These are phyloP conservation scores for Coptotermes formosanus DNA, from an alignment of 1,140 invertebrate species.

Conservation along the genomic window DNA sequence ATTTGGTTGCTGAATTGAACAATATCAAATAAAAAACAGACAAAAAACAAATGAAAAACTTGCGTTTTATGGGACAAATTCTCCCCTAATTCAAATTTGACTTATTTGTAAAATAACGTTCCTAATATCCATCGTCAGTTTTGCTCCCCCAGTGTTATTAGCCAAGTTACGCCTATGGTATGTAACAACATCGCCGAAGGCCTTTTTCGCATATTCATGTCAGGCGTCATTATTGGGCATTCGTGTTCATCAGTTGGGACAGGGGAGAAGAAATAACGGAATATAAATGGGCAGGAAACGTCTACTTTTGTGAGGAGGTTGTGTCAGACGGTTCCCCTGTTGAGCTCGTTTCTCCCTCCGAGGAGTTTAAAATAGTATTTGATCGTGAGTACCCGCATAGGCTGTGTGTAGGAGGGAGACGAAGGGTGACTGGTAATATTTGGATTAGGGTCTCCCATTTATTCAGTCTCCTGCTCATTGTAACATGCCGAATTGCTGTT, in stretches of 20 bases:
- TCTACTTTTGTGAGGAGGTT: background rate
- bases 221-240: background rate
- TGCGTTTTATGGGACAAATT: no score
- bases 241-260: background rate
- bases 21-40: no score
- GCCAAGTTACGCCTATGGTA: no score
- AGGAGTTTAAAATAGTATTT: background rate
- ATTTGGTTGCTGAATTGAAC: no score
- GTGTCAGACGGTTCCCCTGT: background rate
- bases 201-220: no score
- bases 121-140: no score
- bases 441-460: background rate
- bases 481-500: no score
- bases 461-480: background rate
- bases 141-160: no score
- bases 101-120: no score
- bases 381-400: background rate
- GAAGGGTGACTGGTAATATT: background rate
- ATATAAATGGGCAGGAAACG: background rate
- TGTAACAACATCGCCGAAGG: no score
- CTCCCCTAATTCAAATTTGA: no score
- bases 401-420: background rate
- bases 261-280: background rate
- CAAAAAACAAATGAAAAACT: no score
- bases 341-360: background rate